Evolutionary conservation across 37 sponge, comb jelly and placozoan genomes (phyloP), one percentile per base, ranked within the genome.

Genomic region (Aplysina aerophoba): DNA sequence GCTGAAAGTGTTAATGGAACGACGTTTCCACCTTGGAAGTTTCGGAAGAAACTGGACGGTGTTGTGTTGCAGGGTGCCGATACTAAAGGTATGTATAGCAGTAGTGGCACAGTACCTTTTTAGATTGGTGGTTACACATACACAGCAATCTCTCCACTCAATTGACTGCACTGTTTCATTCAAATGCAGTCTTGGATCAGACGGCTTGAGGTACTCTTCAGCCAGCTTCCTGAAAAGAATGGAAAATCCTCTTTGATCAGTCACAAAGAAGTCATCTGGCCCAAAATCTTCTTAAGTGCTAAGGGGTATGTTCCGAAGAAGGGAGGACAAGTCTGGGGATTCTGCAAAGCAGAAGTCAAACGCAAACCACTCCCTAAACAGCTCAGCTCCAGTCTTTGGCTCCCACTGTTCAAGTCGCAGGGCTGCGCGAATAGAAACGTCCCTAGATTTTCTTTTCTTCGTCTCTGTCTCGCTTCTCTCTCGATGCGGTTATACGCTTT

Each of bases 131-230:
- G 59, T 59, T 1, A 56, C 87, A 84, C 93, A 92, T n/a, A 93
- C 93, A 81, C 90, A 89, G 0, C 78, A 50, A 27, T 89, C 83
- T 33, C 71, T 83, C 85, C 84, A 87, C 22, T 89, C 63, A 31
- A 89, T 80, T 0, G 37, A 24, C 17, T 55, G 86, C 25, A 92
- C 87, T 4, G 53, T 65, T 0, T 82, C 57, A 24, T 66, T 80
- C 60, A 89, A 55, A 25, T 68, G 75, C 27, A 92, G 37, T 64
- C 84, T 36, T 25, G 65, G 67, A 53, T 88, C 87, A 53, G 25
- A 14, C 24, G 78, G 78, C 5, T 15, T 75, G 44, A 84, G 58
- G 59, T 67, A 79, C 36, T 63, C 65, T 27, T 78, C 22, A 21
- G 82, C 87, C 19, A 87, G 57, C 19, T 82, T 55, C 30, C 53